These are phyloP conservation scores for Alloscopus bannaensis DNA, from an alignment of 2,888 invertebrate species.

Conservation along the genomic window DNA sequence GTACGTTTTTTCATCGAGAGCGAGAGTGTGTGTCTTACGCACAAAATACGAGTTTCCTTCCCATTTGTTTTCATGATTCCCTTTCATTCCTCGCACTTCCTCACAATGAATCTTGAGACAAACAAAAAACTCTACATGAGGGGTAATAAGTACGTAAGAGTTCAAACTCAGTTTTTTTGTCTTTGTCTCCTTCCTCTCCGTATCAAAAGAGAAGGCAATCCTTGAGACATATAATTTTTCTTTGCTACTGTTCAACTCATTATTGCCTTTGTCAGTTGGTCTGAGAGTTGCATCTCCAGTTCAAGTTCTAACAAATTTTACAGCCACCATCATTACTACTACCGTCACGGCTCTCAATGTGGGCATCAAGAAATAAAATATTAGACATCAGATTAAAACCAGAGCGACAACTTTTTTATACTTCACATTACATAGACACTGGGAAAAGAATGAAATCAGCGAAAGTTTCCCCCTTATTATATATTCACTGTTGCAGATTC, in stretches of 20 bases:
- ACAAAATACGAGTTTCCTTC: constrained; percentile 51
- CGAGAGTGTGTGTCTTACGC: not conserved
- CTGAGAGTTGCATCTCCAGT: not conserved
- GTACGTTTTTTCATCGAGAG: constrained; percentile 1
- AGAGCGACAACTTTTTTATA: constrained; percentile 61
- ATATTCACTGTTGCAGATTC: too few relatives aligned
- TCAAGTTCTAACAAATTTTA: constrained; percentile 45
- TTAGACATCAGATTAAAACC: constrained; percentile 64
- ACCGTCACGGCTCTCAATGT: constrained; percentile 53
- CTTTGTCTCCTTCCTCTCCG: not conserved
- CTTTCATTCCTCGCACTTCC: constrained; percentile 14
- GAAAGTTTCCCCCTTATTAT: too few relatives aligned
- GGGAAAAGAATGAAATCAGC: too few relatives aligned
- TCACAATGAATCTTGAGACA: not conserved
- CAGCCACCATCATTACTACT: constrained; percentile 40
- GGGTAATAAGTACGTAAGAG: not conserved
- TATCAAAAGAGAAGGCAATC: not conserved
- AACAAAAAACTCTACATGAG: not conserved
- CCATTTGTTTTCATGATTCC: constrained; percentile 42
- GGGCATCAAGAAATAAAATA: constrained; percentile 62
- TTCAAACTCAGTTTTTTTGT: not conserved
- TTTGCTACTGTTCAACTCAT: constrained; percentile 29
- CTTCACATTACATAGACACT: too few relatives aligned
- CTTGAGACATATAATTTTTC: not conserved
- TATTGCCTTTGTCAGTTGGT: constrained; percentile 7